Conservation (phyloP, 1,140 invertebrate species). For the Druon quercuslanigerum region DNA sequence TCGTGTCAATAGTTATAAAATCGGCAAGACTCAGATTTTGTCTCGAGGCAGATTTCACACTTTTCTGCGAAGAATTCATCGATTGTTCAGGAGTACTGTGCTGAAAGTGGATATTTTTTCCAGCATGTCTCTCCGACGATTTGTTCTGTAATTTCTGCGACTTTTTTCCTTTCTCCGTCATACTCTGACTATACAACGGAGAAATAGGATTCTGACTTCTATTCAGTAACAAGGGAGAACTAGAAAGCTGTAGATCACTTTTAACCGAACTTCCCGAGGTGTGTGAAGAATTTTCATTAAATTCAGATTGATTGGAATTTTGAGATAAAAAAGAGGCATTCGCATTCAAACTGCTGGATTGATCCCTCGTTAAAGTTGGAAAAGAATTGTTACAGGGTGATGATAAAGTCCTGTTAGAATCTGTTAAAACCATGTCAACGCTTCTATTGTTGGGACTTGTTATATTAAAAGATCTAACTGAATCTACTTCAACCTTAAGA, state of each 20-base stretch:
- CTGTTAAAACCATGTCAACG: constrained; percentile 31
- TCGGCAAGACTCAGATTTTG: constrained; percentile 57
- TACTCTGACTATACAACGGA: constrained; percentile 44
- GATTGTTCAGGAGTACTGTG: constrained; percentile 41
- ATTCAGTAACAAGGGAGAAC: constrained; percentile 35
- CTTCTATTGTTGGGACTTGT: constrained; percentile 28
- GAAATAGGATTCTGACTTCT: constrained; percentile 48
- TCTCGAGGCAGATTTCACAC: constrained; percentile 47
- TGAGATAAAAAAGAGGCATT: constrained; percentile 34
- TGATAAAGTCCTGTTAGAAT: constrained; percentile 33
- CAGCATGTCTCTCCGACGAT: constrained; percentile 32
- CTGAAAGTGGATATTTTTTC: constrained; percentile 42
- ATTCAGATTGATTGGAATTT: constrained; percentile 30
- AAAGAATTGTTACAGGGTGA: constrained; percentile 36
- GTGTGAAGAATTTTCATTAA: constrained; percentile 39
- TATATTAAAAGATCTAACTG: not conserved
- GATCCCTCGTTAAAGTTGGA: constrained; percentile 37
- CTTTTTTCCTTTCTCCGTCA: constrained; percentile 46
- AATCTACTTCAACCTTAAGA: not conserved
- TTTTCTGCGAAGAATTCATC: constrained; percentile 44
- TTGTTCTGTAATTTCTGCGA: constrained; percentile 38
- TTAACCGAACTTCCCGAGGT: constrained; percentile 39
- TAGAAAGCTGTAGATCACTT: constrained; percentile 18
- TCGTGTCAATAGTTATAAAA: constrained; percentile 56
- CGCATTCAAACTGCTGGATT: constrained; percentile 34